Evolutionary conservation across 2,113 vertebrate species (phyloP).

Genomic region (Rhagologus leucostigma): DNA sequence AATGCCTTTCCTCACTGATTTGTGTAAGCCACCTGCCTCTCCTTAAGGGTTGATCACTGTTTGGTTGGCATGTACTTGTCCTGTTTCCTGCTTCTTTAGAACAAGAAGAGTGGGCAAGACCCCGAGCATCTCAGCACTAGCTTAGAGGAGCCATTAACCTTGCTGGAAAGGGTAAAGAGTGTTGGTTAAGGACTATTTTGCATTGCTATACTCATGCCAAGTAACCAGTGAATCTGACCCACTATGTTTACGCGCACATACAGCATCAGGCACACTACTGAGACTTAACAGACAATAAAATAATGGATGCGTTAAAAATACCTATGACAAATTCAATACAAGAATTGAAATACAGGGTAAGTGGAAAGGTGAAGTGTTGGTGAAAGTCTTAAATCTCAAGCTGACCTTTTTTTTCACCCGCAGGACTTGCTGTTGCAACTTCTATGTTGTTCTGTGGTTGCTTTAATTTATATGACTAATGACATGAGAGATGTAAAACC

Average conservation of each 20-base stretch:
- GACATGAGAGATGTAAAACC: constrained; percentile 78
- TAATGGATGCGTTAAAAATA: constrained; percentile 9
- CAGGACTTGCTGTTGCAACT: constrained; percentile 53
- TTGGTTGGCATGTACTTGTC: background rate
- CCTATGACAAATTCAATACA: constrained; percentile 40
- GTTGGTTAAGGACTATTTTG: background rate
- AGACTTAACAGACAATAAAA: constrained; percentile 9
- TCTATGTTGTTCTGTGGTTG: constrained; percentile 53
- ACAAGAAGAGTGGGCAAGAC: background rate
- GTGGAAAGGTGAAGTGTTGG: constrained; percentile 53
- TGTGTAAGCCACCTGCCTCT: background rate
- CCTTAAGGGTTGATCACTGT: background rate
- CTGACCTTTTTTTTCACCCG: constrained; percentile 39
- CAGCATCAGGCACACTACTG: background rate
- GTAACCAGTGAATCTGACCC: background rate
- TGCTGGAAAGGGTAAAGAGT: background rate
- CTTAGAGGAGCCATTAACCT: background rate
- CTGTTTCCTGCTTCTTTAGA: background rate
- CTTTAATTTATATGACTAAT: constrained; percentile 80
- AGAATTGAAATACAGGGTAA: constrained; percentile 38
- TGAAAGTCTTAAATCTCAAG: constrained; percentile 62
- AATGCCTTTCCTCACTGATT: background rate
- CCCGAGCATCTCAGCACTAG: background rate
- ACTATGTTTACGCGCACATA: background rate
- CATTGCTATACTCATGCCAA: background rate